phyloP scores from a whole-genome alignment of 2,888 invertebrate species.

The Drosophila paracracens region DNA sequence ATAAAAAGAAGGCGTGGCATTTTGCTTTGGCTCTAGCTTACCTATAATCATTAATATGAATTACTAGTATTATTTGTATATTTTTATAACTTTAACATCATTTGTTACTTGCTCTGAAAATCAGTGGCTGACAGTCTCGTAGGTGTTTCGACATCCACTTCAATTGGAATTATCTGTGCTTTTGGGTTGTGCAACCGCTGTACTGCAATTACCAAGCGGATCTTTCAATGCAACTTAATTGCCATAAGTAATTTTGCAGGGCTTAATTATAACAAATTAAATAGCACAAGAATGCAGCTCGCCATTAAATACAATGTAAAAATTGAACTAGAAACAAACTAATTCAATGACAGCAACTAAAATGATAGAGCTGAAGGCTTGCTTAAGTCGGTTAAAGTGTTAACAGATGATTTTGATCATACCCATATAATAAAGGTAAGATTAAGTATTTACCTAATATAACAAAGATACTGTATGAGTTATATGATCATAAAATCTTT shows the following conservation, averaged over 20 bases:
- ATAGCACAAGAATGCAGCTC: slow-evolving; percentile 47
- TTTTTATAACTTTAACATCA: slow-evolving; percentile 42
- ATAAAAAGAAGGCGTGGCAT: slow-evolving; percentile 44
- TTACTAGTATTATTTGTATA: slow-evolving; percentile 15
- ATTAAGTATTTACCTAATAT: not conserved
- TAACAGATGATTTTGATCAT: not conserved
- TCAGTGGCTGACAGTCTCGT: slow-evolving; percentile 21
- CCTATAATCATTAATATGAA: slow-evolving; percentile 11
- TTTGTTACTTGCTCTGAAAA: slow-evolving; percentile 44
- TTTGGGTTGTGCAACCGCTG: slow-evolving; percentile 53
- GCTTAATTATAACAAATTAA: slow-evolving; percentile 67
- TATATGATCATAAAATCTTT: not conserved
- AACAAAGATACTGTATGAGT: not conserved
- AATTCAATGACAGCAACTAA: not conserved
- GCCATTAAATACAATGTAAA: slow-evolving; percentile 32
- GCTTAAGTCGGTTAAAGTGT: not conserved
- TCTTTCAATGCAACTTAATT: slow-evolving; percentile 62
- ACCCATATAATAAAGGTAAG: not conserved
- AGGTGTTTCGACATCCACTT: slow-evolving; percentile 49
- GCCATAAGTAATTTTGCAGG: slow-evolving; percentile 47
- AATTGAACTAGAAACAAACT: slow-evolving; percentile 14
- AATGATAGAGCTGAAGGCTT: not conserved
- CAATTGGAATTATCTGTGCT: slow-evolving; percentile 31
- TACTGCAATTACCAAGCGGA: slow-evolving; percentile 69
- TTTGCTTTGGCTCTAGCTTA: slow-evolving; percentile 13